Percentiles rank a stretch among this genome's conserved stretches.
These are phyloP conservation scores for Anthopleura xanthogrammica DNA, from an alignment of 92 coral and sea anemone genomes.

Conservation along the genomic window DNA sequence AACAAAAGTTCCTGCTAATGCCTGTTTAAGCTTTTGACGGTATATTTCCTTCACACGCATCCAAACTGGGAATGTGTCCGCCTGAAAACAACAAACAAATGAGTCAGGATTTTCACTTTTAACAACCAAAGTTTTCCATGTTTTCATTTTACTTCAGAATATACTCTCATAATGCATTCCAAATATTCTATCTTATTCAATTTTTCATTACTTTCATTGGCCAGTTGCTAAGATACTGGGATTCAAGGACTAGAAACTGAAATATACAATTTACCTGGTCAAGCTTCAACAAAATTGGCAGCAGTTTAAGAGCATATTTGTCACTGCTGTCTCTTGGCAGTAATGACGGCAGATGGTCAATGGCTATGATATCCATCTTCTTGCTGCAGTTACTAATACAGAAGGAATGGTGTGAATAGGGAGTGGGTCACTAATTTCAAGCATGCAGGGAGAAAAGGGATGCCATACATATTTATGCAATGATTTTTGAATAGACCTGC, in stretches of 20 bases:
- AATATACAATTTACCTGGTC: constrained; percentile 23
- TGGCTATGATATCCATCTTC: constrained; percentile 51
- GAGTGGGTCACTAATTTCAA: too few species aligned
- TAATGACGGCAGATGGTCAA: constrained; percentile 62
- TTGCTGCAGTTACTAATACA: constrained; percentile 28
- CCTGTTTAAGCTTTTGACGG: constrained; percentile 26
- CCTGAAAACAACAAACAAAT: background rate
- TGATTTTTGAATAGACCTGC: too few species aligned
- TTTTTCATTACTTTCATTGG: too few species aligned
- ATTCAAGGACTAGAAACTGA: too few species aligned
- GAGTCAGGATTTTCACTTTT: background rate
- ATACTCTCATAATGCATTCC: too few species aligned
- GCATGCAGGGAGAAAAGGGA: too few species aligned
- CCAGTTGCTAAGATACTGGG: too few species aligned
- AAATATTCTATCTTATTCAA: too few species aligned
- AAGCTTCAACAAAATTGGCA: constrained; percentile 32
- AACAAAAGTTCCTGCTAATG: constrained; percentile 29
- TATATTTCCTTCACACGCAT: constrained; percentile 31
- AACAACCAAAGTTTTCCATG: too few species aligned
- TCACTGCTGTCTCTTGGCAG: constrained; percentile 63
- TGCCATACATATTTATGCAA: too few species aligned
- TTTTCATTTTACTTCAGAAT: too few species aligned
- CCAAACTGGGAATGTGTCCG: constrained; percentile 27
- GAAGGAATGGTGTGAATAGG: too few species aligned
- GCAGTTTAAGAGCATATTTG: constrained; percentile 51